phyloP scores from a whole-genome alignment of 2,113 vertebrate genomes.

The Archilochus colubris region DNA sequence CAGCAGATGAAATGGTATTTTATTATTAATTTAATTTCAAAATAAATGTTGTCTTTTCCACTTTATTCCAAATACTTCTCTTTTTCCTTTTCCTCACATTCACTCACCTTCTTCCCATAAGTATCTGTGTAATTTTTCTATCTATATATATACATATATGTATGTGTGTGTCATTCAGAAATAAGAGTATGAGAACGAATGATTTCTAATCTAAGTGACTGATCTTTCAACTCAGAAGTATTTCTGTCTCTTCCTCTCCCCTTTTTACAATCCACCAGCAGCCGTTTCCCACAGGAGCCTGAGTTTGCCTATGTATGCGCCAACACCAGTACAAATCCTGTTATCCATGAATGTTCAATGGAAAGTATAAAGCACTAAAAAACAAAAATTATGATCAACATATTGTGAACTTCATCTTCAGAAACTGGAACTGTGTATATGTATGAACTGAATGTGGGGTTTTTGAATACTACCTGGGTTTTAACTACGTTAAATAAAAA shows the following conservation, averaged over 20 bases:
- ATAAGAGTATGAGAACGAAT: neutral
- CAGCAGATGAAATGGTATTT: neutral
- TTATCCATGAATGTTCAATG: neutral
- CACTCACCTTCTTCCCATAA: neutral
- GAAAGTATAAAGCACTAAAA: neutral
- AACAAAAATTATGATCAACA: neutral
- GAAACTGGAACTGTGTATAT: neutral
- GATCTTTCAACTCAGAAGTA: neutral
- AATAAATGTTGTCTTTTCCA: neutral
- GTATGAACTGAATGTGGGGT: neutral
- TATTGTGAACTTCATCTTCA: neutral
- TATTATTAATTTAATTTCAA: neutral
- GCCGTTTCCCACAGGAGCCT: neutral
- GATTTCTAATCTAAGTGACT: neutral
- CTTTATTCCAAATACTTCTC: neutral
- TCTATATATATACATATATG: neutral
- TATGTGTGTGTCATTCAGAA: neutral
- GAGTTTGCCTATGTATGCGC: neutral
- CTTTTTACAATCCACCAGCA: neutral
- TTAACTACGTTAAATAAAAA: neutral
- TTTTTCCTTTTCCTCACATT: neutral
- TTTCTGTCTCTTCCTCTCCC: neutral
- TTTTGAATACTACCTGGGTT: neutral
- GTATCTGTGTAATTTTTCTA: neutral
- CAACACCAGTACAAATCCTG: neutral